Percentiles rank a stretch among this genome's conserved stretches.
Conservation (phyloP, 2,113 vertebrate species). For the Montifringilla adamsi region DNA sequence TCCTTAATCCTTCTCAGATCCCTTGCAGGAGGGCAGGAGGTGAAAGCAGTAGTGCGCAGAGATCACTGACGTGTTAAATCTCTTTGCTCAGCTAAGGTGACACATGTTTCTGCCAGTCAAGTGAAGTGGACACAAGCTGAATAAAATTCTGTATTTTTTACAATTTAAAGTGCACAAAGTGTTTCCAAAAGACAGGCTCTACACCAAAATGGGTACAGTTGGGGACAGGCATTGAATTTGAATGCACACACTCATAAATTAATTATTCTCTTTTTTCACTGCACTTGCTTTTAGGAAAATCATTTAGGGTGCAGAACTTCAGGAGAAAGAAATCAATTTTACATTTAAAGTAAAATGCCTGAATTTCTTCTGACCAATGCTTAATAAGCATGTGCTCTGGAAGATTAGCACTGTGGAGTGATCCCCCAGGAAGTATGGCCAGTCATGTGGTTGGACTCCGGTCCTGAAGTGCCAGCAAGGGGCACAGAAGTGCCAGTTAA, state of each 20-base stretch:
- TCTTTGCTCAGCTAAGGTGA: neutral
- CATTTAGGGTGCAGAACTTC: neutral
- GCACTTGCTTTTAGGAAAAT: neutral
- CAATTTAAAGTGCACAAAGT: neutral
- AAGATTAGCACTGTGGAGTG: slow-evolving; percentile 6
- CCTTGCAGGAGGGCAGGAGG: neutral
- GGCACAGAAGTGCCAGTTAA: neutral
- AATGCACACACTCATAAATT: neutral
- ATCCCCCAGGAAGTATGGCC: neutral
- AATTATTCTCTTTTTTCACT: neutral
- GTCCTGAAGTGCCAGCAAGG: neutral
- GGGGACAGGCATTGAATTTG: neutral
- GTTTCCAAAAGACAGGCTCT: neutral
- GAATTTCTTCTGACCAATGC: neutral
- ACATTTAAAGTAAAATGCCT: neutral
- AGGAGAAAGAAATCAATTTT: neutral
- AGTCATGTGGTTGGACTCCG: neutral
- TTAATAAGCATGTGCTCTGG: neutral
- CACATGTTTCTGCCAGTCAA: neutral
- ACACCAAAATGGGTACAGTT: neutral
- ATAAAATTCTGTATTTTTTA: neutral
- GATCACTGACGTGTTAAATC: neutral
- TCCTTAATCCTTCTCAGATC: neutral
- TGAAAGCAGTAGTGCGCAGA: neutral
- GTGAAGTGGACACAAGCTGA: neutral